Base-by-base conservation (phyloP, 2,797 vertebrate genomes). In the Myotis daubentonii region DNA sequence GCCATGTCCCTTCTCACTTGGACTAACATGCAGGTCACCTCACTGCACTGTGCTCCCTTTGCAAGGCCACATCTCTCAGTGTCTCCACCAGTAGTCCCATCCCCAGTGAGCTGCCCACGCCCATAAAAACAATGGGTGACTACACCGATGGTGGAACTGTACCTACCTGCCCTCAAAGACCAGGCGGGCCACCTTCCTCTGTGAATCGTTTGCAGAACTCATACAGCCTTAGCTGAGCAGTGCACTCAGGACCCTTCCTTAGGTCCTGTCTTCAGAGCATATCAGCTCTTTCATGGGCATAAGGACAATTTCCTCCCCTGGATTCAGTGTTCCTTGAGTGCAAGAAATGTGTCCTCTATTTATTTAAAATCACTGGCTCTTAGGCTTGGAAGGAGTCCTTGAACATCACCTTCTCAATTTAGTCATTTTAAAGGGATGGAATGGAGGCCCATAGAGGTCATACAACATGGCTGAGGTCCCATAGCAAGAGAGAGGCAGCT, bases 21-120 rank as follows among this genome's bases (percentile, higher is more conserved):
- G 80, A 87, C 7, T 30, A 36, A 65, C 5, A 60, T 8, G 11
- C 16, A n/a, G 51, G 10, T 51, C 81, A n/a, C 44, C 25, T 66
- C 47, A 1, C 6, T 23, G n/a, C 68, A 3, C 11, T 17, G n/a
- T 80, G 57, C 25, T 16, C 33, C 66, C 53, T 62, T 76, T 72
- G 57, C 41, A 93, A 80, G 62, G 30, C 6, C 60, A 71, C 51
- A 8, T 16, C 8, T 8, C 8, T 22, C 22, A 28, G 76, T 9
- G 57, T 28, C 11, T 65, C 62, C 16, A 6, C 44, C 0, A 30
- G 62, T 8, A 49, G 62, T 19, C 62, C 30, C 62, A 25, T 51
- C n/a, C 44, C 20, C 44, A 36, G n/a, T 0, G 1, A 49, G 44
- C 5, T 17, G 23, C 55, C 72, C 3, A 2, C 0, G 0, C 22